Evolutionary conservation across 2,888 invertebrate species (phyloP).

Genomic region (Ctenicera cuprea): DNA sequence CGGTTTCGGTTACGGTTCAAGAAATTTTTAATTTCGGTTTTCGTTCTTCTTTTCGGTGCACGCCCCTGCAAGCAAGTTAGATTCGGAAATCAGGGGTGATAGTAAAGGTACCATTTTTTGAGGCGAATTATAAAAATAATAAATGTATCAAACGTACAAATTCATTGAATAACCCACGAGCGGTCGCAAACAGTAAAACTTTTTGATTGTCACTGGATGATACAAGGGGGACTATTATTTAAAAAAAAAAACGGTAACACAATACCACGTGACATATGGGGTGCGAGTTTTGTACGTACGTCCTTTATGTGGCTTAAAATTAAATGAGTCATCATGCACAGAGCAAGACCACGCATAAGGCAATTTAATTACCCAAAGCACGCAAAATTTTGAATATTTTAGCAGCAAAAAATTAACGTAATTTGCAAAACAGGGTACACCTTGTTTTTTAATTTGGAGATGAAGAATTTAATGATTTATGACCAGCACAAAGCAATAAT

Average conservation of each 20-base stretch:
- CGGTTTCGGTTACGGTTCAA: no score
- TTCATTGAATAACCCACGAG: no score
- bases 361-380: constrained; percentile 18
- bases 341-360: constrained; percentile 1
- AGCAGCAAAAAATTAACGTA: constrained; percentile 2
- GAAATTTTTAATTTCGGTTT: no score
- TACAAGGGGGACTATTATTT: constrained; percentile 37
- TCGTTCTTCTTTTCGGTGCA: no score
- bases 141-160: no score
- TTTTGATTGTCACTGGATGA: constrained; percentile 30
- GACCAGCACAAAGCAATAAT: no score
- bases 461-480: neutral
- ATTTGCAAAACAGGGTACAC: neutral
- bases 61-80: no score
- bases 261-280: constrained; percentile 56
- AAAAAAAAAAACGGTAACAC: constrained; percentile 51
- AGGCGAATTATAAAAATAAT: no score
- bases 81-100: no score
- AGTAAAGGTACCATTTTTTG: no score
- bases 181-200: constrained; percentile 27
- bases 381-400: constrained; percentile 5
- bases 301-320: constrained; percentile 60
- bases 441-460: neutral
- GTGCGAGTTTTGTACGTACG: constrained; percentile 55
- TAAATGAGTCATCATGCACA: constrained; percentile 63